Evolutionary conservation across 2,888 invertebrate genomes (phyloP).

Genomic region (Phengaris arion): DNA sequence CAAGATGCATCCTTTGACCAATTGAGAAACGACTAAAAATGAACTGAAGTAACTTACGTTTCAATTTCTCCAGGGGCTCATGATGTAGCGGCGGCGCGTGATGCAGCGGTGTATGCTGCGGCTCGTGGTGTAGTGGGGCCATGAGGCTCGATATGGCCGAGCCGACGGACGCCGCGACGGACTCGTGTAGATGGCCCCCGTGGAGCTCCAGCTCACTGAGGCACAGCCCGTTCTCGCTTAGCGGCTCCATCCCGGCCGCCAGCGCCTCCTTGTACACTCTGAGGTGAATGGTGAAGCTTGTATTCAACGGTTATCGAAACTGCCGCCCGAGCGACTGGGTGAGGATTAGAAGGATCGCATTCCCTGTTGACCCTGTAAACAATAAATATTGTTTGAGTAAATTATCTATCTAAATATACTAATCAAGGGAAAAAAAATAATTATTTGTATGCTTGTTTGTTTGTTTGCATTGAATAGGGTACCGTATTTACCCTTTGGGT

Average conservation of each 20-base stretch:
- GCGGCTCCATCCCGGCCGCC: constrained; percentile 84
- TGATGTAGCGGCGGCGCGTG: constrained; percentile 83
- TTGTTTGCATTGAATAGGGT: no score
- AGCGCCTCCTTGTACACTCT: constrained; percentile 79
- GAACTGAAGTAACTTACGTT: constrained; percentile 80
- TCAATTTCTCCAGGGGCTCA: constrained; percentile 88
- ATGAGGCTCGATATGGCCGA: constrained; percentile 78
- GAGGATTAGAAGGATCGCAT: constrained; percentile 34
- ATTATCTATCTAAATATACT: no score
- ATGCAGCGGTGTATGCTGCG: constrained; percentile 79
- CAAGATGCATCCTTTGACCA: no score
- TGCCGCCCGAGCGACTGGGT: constrained; percentile 43
- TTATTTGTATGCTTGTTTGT: no score
- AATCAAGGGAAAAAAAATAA: no score
- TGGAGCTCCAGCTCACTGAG: constrained; percentile 84
- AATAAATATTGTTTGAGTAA: background rate
- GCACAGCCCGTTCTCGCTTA: constrained; percentile 85
- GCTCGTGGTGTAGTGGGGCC: constrained; percentile 77
- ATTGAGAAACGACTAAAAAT: no score
- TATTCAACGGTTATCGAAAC: constrained; percentile 43
- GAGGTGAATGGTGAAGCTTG: constrained; percentile 76
- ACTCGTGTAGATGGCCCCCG: constrained; percentile 74
- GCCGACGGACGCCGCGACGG: constrained; percentile 75
- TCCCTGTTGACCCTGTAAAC: constrained; percentile 35
- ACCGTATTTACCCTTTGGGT: no score